Conservation (phyloP, 2,888 invertebrate species). For the Athalia circularis region DNA sequence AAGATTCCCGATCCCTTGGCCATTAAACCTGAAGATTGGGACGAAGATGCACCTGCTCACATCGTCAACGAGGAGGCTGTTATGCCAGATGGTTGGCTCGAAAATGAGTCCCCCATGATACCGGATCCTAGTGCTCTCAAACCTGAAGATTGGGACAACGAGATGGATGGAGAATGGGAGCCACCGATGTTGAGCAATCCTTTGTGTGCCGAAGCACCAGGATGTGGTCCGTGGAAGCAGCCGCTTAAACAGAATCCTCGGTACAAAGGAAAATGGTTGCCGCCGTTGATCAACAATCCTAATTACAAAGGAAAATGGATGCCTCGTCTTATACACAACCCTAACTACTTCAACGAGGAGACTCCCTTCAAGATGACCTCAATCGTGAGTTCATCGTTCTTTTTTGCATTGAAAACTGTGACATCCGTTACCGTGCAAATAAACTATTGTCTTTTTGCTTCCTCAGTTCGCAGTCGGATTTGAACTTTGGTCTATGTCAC, state of each 20-base stretch:
- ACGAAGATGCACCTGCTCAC: slow-evolving; percentile 94
- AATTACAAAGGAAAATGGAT: slow-evolving; percentile 97
- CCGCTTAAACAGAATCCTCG: slow-evolving; percentile 91
- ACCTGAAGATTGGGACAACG: slow-evolving; percentile 97
- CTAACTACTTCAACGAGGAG: slow-evolving; percentile 93
- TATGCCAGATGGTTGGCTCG: slow-evolving; percentile 95
- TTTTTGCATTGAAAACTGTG: slow-evolving; percentile 1
- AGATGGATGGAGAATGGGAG: slow-evolving; percentile 99
- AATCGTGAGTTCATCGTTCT: slow-evolving; percentile 83
- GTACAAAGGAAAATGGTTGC: slow-evolving; percentile 95
- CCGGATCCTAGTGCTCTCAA: slow-evolving; percentile 91
- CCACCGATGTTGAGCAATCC: slow-evolving; percentile 95
- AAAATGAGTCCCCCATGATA: slow-evolving; percentile 90
- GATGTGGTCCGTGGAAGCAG: slow-evolving; percentile 94
- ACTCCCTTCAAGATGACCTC: slow-evolving; percentile 93
- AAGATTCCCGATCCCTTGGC: slow-evolving; percentile 94
- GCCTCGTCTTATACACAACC: slow-evolving; percentile 91
- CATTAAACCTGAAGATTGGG: slow-evolving; percentile 96
- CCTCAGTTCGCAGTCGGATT: slow-evolving; percentile 92
- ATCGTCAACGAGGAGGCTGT: slow-evolving; percentile 89
- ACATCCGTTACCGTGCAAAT: slow-evolving; percentile 40
- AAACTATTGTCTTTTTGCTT: slow-evolving; percentile 41
- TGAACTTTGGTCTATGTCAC: slow-evolving; percentile 99
- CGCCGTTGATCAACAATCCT: slow-evolving; percentile 93
- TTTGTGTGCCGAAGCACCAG: slow-evolving; percentile 83